Base-by-base conservation (phyloP, 1,140 invertebrate species). In the Polypedilum pembai region DNA sequence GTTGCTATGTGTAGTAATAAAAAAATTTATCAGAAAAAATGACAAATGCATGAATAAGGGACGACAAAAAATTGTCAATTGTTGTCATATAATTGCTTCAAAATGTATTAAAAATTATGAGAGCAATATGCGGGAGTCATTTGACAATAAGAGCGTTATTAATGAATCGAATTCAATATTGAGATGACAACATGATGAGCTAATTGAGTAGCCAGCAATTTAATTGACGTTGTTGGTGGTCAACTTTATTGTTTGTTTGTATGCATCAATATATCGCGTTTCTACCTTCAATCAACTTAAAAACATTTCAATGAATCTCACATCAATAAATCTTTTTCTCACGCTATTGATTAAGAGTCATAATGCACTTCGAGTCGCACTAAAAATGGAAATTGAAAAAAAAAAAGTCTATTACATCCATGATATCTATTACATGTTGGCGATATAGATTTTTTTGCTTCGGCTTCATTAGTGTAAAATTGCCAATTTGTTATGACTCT, bases 241-340 rank as follows among this genome's bases (percentile, higher is more conserved):
- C n/a, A 56, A 12, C 12, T 56, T n/a, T 56, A 56, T 33, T 33
- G 24, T 33, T 33, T 33, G 5, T 33, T 3, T 33, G 1, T 33
- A 33, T 33, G 5, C 24, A 33, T 33, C 24, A 33, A 33, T 33
- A 33, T 33, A 33, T 33, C 24, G 1, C 24, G 24, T 33, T 33
- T 33, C 24, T 33, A 33, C 24, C 24, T 33, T 33, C 24, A 1
- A 33, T 33, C 12, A 56, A 56, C 4, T 4, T 56, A 15, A 4
- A n/a, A 56, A 56, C 45, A 56, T 56, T 56, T 12, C 45, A 56
- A 56, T 56, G 24, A 33, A 33, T 33, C 5, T 1, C 24, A 56
- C 45, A n/a, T 56, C 45, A 56, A 56, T 56, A 56, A 56, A 56
- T 56, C 45, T 56, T 56, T 56, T 56, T 56, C 45, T 56, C 45